These are phyloP conservation scores for Petrolisthes cinctipes DNA, from an alignment of 2,888 invertebrate species.

Conservation along the genomic window DNA sequence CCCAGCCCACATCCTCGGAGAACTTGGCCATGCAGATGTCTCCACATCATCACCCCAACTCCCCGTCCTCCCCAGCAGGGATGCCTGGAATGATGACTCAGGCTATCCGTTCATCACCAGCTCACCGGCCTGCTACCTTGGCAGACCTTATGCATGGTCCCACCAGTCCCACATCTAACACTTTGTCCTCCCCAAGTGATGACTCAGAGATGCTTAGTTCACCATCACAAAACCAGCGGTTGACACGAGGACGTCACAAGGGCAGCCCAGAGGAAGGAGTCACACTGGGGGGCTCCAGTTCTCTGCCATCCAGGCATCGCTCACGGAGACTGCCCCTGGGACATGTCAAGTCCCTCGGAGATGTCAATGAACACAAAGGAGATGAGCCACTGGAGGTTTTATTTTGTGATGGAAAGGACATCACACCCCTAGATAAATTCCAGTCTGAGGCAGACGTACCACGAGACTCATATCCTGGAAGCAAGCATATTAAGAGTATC, in stretches of 20 bases:
- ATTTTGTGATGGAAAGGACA: constrained; percentile 65
- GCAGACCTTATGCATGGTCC: constrained; percentile 61
- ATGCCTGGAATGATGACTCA: constrained; percentile 42
- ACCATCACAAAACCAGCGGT: constrained; percentile 44
- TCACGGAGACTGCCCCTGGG: constrained; percentile 57
- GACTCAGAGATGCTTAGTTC: constrained; percentile 51
- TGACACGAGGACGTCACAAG: constrained; percentile 44
- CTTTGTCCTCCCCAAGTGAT: constrained; percentile 55
- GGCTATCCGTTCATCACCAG: constrained; percentile 44
- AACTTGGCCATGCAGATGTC: constrained; percentile 58
- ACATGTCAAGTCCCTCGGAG: constrained; percentile 64
- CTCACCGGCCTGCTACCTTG: constrained; percentile 58
- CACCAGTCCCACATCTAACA: constrained; percentile 42
- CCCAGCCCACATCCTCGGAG: constrained; percentile 67
- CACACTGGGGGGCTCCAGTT: constrained; percentile 49
- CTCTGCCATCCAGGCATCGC: constrained; percentile 59
- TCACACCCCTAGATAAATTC: constrained; percentile 57
- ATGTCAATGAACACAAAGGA: constrained; percentile 61
- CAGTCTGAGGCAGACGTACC: constrained; percentile 52
- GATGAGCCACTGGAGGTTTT: constrained; percentile 62
- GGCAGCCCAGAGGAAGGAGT: constrained; percentile 40
- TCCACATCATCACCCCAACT: constrained; percentile 50
- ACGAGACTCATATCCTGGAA: constrained; percentile 35
- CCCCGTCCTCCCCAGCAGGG: constrained; percentile 45
- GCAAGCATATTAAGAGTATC: constrained; percentile 60